phyloP scores from a whole-genome alignment of 2,113 vertebrate genomes.

The Petrocephalus microphthalmus region DNA sequence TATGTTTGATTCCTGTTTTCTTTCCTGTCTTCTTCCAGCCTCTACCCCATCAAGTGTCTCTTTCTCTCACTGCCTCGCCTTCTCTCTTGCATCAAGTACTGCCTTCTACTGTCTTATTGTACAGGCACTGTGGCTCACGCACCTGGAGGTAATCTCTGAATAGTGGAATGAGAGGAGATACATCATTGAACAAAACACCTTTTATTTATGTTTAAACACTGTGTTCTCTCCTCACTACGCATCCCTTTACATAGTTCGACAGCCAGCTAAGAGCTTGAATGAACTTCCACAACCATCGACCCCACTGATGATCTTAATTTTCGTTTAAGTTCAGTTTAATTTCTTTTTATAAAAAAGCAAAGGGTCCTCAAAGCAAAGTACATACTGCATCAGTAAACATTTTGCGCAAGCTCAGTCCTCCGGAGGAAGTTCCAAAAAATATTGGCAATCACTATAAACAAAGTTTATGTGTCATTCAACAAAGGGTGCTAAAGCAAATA shows the following conservation, averaged over 20 bases:
- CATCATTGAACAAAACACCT: neutral
- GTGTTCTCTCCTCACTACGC: neutral
- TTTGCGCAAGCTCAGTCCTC: neutral
- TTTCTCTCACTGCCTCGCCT: neutral
- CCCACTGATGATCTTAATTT: neutral
- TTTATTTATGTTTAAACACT: neutral
- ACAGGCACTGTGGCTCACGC: neutral
- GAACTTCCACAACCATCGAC: neutral
- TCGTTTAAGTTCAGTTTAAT: neutral
- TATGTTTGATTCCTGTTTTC: neutral
- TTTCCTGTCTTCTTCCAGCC: neutral
- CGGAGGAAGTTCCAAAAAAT: neutral
- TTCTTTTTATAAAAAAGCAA: neutral
- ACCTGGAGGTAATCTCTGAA: neutral
- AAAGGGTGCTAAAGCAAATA: neutral
- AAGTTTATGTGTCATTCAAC: neutral
- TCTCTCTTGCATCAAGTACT: neutral
- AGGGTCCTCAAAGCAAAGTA: neutral
- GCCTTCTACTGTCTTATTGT: neutral
- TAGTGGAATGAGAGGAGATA: neutral
- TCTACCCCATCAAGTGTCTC: neutral
- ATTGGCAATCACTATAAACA: neutral
- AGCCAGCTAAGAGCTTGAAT: neutral
- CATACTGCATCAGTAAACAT: neutral
- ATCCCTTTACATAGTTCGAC: neutral